Conservation (phyloP, 2,888 invertebrate genomes). For the Drosophila prolongata region DNA sequence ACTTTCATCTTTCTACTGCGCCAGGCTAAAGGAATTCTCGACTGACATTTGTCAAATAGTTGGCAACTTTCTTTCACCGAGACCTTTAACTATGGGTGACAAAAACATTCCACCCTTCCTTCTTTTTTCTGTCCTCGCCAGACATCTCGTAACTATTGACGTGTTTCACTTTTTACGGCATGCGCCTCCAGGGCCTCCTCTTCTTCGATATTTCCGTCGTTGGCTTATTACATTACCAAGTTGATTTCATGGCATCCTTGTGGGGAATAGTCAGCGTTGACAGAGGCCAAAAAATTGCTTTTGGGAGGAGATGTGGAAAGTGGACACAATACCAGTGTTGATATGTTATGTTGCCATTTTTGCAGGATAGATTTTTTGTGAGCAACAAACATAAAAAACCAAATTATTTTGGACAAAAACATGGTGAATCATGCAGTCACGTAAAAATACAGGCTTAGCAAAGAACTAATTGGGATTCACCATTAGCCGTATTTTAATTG, state of each 20-base stretch:
- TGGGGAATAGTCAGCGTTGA: slow-evolving; percentile 39
- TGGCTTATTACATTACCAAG: slow-evolving; percentile 25
- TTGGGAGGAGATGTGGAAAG: background rate
- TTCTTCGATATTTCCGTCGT: background rate
- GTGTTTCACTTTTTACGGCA: slow-evolving; percentile 30
- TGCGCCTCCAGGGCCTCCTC: slow-evolving; percentile 27
- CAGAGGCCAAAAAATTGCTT: slow-evolving; percentile 20
- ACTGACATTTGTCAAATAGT: slow-evolving; percentile 58
- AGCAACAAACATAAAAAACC: too few species aligned
- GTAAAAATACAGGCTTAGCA: too few species aligned
- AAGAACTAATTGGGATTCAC: too few species aligned
- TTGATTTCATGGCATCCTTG: slow-evolving; percentile 35
- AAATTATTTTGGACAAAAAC: too few species aligned
- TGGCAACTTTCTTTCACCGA: slow-evolving; percentile 32
- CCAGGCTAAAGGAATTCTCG: slow-evolving; percentile 15
- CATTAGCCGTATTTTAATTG: too few species aligned
- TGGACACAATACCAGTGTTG: background rate
- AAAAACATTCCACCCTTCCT: background rate
- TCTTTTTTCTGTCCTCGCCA: background rate
- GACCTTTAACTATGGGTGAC: background rate
- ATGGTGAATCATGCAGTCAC: too few species aligned
- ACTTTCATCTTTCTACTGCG: slow-evolving; percentile 22
- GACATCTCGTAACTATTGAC: slow-evolving; percentile 30
- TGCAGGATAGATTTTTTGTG: too few species aligned
- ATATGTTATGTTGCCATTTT: too few species aligned